Evolutionary conservation across 2,797 vertebrate genomes (phyloP), one percentile per base, ranked within the genome.

Genomic region (Nyctibius grandis): DNA sequence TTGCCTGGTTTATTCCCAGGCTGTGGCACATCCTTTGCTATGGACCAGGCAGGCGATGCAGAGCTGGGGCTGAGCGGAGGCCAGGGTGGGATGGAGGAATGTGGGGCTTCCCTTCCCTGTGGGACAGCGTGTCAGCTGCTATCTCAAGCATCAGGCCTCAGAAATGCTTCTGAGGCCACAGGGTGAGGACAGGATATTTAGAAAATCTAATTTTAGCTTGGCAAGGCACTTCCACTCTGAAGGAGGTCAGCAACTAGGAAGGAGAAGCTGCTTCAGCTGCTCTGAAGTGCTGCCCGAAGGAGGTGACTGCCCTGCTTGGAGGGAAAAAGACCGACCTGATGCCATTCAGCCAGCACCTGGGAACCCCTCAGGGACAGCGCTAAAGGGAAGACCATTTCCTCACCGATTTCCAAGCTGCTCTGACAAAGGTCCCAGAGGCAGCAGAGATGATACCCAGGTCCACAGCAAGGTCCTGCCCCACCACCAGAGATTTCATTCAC

Each of bases 291-390:
- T 16, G 6, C 70, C 65, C 0, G 0, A 65, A 78, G 53, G 9
- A 78, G 34, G 33, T 50, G 51, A n/a, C 44, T 84, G 65, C n/a
- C 67, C 40, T 40, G 36, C 56, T 15, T 4, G 7, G 25, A 47
- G 47, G 70, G 45, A 86, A 42, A 29, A 36, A 33, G 1, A 28
- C 9, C 0, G 0, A 28, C 18, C 21, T 3, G 7, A 2, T 10
- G 20, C 22, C 6, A 8, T 48, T 44, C 42, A 65, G 38, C 22
- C 38, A 45, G 7, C 25, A 4, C 53, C 60, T 68, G 57, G 65
- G n/a, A 70, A 40, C 7, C 12, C 61, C 47, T 6, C 8, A 0
- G 8, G 33, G 36, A 6, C 54, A 48, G 21, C 3, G 68, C 20
- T 65, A 12, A 47, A 68, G 31, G 56, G 47, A 48, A 48, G 25